These are phyloP conservation scores for Oncorhynchus masou DNA, from an alignment of 2,113 vertebrate species.

Conservation along the genomic window DNA sequence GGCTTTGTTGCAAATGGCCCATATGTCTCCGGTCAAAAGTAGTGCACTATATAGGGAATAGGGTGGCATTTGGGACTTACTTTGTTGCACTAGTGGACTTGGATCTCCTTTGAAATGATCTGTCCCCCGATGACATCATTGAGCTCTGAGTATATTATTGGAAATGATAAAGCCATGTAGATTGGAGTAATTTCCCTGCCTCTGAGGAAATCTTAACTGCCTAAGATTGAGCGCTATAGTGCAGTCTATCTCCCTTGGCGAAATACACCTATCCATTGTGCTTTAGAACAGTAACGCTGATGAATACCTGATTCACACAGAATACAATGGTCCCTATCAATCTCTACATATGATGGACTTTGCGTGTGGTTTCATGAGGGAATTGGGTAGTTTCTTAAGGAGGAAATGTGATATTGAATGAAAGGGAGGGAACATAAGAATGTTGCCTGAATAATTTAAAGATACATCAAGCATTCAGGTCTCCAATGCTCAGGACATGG, in stretches of 20 bases:
- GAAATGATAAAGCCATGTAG: slow-evolving; percentile 41
- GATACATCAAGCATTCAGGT: slow-evolving; percentile 46
- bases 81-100: slow-evolving; percentile 20
- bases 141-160: slow-evolving; percentile 54
- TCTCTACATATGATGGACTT: slow-evolving; percentile 16
- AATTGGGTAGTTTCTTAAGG: neutral
- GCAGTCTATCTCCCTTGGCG: slow-evolving; percentile 22
- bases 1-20: slow-evolving; percentile 45
- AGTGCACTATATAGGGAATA: slow-evolving; percentile 17
- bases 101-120: slow-evolving; percentile 58
- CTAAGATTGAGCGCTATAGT: slow-evolving; percentile 41
- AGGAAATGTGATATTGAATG: slow-evolving; percentile 17
- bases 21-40: slow-evolving; percentile 15
- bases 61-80: slow-evolving; percentile 14
- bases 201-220: slow-evolving; percentile 48
- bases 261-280: slow-evolving; percentile 21
- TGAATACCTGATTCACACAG: slow-evolving; percentile 30
- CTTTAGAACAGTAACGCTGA: slow-evolving; percentile 20
- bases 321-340: slow-evolving; percentile 33
- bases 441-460: slow-evolving; percentile 57
- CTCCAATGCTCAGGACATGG: slow-evolving; percentile 14
- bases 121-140: slow-evolving; percentile 48
- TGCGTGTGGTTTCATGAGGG: neutral
- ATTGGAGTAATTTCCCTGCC: slow-evolving; percentile 36
- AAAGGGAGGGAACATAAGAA: slow-evolving; percentile 14